phyloP scores from a whole-genome alignment of 2,888 invertebrate genomes.

The Amiota communis region DNA sequence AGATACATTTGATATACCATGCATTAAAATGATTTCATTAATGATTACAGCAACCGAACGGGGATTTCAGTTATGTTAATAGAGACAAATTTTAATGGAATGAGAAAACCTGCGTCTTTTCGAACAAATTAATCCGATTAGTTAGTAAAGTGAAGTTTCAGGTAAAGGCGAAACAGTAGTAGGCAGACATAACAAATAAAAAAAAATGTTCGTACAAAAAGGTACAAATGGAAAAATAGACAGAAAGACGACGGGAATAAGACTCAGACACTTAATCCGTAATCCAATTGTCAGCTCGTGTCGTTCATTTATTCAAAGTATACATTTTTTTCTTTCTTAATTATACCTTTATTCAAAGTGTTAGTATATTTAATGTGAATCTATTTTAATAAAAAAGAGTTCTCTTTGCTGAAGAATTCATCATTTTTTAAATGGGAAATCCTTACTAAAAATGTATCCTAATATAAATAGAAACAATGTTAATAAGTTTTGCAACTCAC shows the following conservation, averaged over 20 bases:
- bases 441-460: too few species aligned
- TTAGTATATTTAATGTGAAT: too few species aligned
- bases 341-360: background rate
- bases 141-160: background rate
- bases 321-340: slow-evolving; percentile 7
- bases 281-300: background rate
- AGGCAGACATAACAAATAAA: background rate
- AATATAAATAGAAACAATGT: too few species aligned
- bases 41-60: slow-evolving; percentile 37
- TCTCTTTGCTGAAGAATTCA: too few species aligned
- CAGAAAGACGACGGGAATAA: too few species aligned
- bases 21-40: slow-evolving; percentile 64
- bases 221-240: too few species aligned
- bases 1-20: slow-evolving; percentile 47
- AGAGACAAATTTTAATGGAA: background rate
- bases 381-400: too few species aligned
- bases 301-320: too few species aligned
- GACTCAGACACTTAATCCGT: background rate
- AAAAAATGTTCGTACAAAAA: too few species aligned
- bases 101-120: slow-evolving; percentile 20
- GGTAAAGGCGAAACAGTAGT: background rate
- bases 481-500: too few species aligned
- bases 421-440: too few species aligned
- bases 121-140: slow-evolving; percentile 61
- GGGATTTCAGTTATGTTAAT: background rate